Evolutionary conservation across 2,797 vertebrate species (phyloP).

Genomic region (Danio aesculapii): DNA sequence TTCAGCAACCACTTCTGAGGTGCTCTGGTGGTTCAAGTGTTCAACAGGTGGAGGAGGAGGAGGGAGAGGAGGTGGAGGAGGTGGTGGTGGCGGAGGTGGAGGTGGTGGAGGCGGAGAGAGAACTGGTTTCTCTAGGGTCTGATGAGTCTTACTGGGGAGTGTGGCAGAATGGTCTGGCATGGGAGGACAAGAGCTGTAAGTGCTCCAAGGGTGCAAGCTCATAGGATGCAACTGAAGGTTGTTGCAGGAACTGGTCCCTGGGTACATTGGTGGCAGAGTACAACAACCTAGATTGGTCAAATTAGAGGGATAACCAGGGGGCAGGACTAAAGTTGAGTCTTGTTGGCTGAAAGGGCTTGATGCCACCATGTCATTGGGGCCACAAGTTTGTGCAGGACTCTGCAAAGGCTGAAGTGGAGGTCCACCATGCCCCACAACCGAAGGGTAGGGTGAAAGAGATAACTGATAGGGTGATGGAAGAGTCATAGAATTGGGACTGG

Average conservation of each 20-base stretch:
- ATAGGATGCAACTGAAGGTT: constrained; percentile 92
- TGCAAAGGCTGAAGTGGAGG: constrained; percentile 86
- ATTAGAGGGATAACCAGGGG: constrained; percentile 88
- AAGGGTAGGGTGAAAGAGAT: constrained; percentile 85
- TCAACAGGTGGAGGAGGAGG: constrained; percentile 78
- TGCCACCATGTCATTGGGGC: constrained; percentile 89
- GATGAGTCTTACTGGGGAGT: constrained; percentile 86
- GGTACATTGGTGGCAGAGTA: constrained; percentile 93
- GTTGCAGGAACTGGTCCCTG: constrained; percentile 88
- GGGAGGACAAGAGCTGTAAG: constrained; percentile 90
- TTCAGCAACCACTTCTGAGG: constrained; percentile 89
- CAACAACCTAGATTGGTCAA: constrained; percentile 91
- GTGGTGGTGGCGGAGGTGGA: constrained; percentile 79
- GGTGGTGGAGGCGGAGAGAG: constrained; percentile 84
- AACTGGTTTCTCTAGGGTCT: constrained; percentile 87
- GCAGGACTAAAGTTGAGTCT: constrained; percentile 86
- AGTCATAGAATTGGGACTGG: constrained; percentile 86
- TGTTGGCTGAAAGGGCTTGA: constrained; percentile 89
- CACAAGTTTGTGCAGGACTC: constrained; percentile 82
- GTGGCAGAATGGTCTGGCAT: constrained; percentile 86
- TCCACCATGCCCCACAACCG: constrained; percentile 81
- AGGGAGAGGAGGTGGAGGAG: constrained; percentile 73
- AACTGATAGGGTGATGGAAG: constrained; percentile 90
- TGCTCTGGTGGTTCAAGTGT: constrained; percentile 55
- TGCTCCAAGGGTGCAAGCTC: constrained; percentile 94